Evolutionary conservation across 2,113 vertebrate genomes (phyloP), one percentile per base, ranked within the genome.

Genomic region (Corythoichthys haematopterus): DNA sequence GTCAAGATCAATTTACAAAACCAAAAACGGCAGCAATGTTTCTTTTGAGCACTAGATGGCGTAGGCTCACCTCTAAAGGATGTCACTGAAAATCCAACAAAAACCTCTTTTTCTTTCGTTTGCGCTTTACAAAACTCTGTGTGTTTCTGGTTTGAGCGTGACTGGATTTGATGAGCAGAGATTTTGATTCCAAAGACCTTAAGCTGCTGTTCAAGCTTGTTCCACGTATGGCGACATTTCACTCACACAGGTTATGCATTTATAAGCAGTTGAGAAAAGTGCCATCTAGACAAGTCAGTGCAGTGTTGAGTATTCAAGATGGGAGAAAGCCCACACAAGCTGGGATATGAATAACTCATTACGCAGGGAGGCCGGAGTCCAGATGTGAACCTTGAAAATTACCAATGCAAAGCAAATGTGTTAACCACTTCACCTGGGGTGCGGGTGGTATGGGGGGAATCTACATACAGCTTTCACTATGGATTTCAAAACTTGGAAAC

Each of bases 31-130:
- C 53, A 55, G 28, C 6, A 36, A 37, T 36, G 20, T 3, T 15
- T 7, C 5, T 2, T 72, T 74, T 76, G n/a, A 1, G 74, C 90
- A 85, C 81, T 80, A 89, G 90, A 75, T 89, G 90, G 84, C 78
- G 55, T 28, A 70, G 72, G 57, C 59, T 68, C 70, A 56, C 81
- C 75, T 71, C 35, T 64, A 40, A 69, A 64, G 36, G 35, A 51
- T 52, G 8, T 20, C 7, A 1, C 10, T 55, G 5, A 13, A 20
- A 43, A 0, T 38, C 57, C 58, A 50, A 37, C 65, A 43, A 4
- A 28, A 59, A 4, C 4, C n/a, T 0, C 16, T 33, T 11, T 15
- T 43, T 13, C 33, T 48, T 15, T 50, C 14, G 13, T 50, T 15
- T 50, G 47, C 13, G 14, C 47, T 14, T 4, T 13, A 15, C 47